Evolutionary conservation across 2,113 vertebrate genomes (phyloP).

Genomic region (Microtus pennsylvanicus): DNA sequence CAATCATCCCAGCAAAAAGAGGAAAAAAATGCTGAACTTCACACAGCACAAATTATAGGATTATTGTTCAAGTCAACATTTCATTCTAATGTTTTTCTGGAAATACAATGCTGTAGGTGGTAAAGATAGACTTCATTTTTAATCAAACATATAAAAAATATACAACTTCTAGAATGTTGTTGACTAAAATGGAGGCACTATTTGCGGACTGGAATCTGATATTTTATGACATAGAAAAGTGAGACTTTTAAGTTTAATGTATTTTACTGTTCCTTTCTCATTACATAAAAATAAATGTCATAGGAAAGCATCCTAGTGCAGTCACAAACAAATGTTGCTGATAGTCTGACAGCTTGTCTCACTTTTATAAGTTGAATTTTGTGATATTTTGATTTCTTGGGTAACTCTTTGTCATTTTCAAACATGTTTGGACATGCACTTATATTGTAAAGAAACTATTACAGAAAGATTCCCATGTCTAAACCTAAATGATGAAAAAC

Average conservation of each 20-base stretch:
- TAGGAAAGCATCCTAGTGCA: not conserved
- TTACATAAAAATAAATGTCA: conserved; percentile 60
- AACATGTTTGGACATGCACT: conserved; percentile 66
- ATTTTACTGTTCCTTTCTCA: conserved; percentile 17
- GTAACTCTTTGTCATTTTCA: conserved; percentile 53
- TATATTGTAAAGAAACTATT: conserved; percentile 50
- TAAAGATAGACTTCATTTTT: not conserved
- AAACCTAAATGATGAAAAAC: conserved; percentile 62
- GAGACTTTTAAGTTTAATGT: conserved; percentile 27
- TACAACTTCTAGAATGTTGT: conserved; percentile 20
- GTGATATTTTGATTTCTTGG: conserved; percentile 26
- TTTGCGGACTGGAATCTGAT: not conserved
- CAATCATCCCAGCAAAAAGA: no score
- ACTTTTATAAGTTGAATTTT: conserved; percentile 60
- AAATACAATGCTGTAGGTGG: not conserved
- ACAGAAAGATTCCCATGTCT: conserved; percentile 26
- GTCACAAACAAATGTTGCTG: not conserved
- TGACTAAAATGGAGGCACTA: not conserved
- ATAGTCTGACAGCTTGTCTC: conserved; percentile 63
- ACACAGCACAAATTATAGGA: not conserved
- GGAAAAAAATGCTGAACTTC: not conserved
- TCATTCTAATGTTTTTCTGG: not conserved
- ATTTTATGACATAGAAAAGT: conserved; percentile 44
- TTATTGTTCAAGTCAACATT: not conserved
- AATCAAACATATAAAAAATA: not conserved